Conservation (phyloP, 2,888 invertebrate species). For the Ctena decussata region DNA sequence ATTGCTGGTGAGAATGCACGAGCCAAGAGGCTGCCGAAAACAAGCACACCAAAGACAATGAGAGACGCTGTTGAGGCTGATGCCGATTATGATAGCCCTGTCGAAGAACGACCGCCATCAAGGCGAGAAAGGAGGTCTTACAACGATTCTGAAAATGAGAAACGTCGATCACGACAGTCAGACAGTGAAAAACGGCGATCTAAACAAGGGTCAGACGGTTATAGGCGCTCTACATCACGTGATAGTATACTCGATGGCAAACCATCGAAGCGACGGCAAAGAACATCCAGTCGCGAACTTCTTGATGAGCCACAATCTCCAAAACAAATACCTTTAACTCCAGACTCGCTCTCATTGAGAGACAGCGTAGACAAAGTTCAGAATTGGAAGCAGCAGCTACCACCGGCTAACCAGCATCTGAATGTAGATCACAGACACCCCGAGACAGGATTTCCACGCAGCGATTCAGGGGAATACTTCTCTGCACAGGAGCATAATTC, state of each 20-base stretch:
- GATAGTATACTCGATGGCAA: conserved; percentile 80
- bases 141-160: conserved; percentile 59
- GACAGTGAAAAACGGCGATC: conserved; percentile 64
- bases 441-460: conserved; percentile 69
- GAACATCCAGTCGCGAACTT: conserved; percentile 78
- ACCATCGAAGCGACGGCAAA: conserved; percentile 69
- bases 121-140: conserved; percentile 54
- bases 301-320: conserved; percentile 71
- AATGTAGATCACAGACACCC: conserved; percentile 46
- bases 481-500: conserved; percentile 70
- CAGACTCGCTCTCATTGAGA: conserved; percentile 82
- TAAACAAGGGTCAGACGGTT: conserved; percentile 60
- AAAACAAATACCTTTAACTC: conserved; percentile 76
- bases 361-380: conserved; percentile 86
- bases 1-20: conserved; percentile 62
- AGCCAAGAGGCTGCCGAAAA: conserved; percentile 68
- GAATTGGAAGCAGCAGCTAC: conserved; percentile 84
- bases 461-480: conserved; percentile 74
- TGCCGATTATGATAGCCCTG: conserved; percentile 58
- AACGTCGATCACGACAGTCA: conserved; percentile 64
- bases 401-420: conserved; percentile 63
- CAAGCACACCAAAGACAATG: conserved; percentile 78
- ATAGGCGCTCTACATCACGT: conserved; percentile 80
- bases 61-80: conserved; percentile 48
- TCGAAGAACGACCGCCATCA: conserved; percentile 46